phyloP scores from a whole-genome alignment of 1,140 invertebrate genomes.

The Lepeophtheirus salmonis region DNA sequence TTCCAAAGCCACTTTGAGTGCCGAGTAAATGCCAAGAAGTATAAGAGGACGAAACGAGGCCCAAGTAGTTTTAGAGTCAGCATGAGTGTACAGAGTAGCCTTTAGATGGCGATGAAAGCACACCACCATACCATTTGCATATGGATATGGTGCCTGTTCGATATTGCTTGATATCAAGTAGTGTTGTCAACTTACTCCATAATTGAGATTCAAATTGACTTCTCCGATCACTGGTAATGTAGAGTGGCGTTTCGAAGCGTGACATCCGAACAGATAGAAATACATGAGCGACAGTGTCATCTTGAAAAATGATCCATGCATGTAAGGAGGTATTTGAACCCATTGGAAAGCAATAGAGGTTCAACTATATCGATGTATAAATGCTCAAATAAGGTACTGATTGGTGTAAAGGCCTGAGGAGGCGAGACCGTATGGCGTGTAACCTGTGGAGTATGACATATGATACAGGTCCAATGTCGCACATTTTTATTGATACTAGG shows the following conservation, averaged over 20 bases:
- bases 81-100: not conserved
- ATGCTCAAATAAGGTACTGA: slow-evolving; percentile 25
- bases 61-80: slow-evolving; percentile 19
- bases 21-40: slow-evolving; percentile 17
- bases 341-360: slow-evolving; percentile 26
- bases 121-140: slow-evolving; percentile 21
- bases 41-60: not conserved
- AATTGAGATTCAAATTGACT: slow-evolving; percentile 26
- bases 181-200: slow-evolving; percentile 14
- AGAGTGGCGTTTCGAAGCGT: not conserved
- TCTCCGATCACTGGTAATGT: slow-evolving; percentile 26
- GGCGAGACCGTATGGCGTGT: not conserved
- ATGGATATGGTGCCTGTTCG: slow-evolving; percentile 16
- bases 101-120: slow-evolving; percentile 19
- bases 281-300: slow-evolving; percentile 23
- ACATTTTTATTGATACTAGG: not conserved
- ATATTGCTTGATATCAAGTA: slow-evolving; percentile 16
- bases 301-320: slow-evolving; percentile 29
- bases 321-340: slow-evolving; percentile 28
- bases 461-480: not conserved
- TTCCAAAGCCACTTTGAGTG: slow-evolving; percentile 22
- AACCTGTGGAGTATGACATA: not conserved
- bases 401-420: not conserved
- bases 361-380: slow-evolving; percentile 34
- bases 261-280: not conserved